Evolutionary conservation across 37 sponge, comb jelly and placozoan species (phyloP).

Genomic region (Cladorhizidae sp.): DNA sequence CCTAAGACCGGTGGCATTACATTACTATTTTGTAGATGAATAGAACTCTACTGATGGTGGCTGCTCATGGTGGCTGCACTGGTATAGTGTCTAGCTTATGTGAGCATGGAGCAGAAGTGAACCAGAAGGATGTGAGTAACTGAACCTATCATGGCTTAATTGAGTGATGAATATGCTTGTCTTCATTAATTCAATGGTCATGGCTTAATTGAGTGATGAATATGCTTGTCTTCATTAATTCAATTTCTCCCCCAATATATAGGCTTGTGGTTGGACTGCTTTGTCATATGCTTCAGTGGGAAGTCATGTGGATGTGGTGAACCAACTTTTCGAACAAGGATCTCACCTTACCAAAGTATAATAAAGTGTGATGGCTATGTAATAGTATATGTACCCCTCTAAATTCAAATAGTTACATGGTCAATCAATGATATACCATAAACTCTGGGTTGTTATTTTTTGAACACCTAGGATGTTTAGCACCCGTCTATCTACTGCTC

Average conservation of each 20-base stretch:
- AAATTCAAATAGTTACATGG: neutral
- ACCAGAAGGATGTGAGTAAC: constrained; percentile 11
- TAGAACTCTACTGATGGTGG: neutral
- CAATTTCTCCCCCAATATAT: neutral
- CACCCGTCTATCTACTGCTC: neutral
- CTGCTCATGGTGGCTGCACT: neutral
- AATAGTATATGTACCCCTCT: neutral
- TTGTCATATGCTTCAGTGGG: neutral
- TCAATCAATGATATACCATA: no score
- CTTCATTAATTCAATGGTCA: neutral
- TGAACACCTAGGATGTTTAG: neutral
- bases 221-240: neutral
- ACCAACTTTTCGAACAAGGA: constrained; percentile 1
- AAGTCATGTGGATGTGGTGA: neutral
- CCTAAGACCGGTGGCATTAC: no score
- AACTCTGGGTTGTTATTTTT: neutral
- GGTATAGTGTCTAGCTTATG: neutral
- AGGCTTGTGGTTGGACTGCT: constrained; percentile 9
- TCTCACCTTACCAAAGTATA: neutral
- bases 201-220: neutral
- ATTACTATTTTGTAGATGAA: neutral
- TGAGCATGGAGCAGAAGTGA: neutral
- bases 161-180: neutral
- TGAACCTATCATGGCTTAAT: neutral
- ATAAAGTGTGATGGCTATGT: neutral